Evolutionary conservation across 2,888 invertebrate genomes (phyloP), one percentile per base, ranked within the genome.

Genomic region (Apodemia duryi): DNA sequence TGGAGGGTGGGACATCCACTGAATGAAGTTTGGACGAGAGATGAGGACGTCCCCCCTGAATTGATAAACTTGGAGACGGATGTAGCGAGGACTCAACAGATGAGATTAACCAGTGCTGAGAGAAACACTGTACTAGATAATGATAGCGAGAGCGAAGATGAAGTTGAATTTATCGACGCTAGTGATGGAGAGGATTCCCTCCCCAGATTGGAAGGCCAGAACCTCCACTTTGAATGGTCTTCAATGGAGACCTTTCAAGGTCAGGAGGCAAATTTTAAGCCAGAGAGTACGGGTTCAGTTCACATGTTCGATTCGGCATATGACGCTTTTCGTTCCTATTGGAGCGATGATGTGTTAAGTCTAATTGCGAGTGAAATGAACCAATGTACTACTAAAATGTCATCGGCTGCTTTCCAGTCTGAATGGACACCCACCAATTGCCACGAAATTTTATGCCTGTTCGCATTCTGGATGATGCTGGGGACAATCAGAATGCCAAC

Each of bases 321-420:
- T 68, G 63, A 67, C 9, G 49, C 69, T 13, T 68, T 71, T 57
- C 68, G 65, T 11, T 63, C 63, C n/a, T 49, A 49, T 49, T 51
- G 51, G 51, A 10, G n/a, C 21, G 51, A n/a, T n/a, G 6, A 6
- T n/a, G 52, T 69, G 28, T 21, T 70, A 46, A 28, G 51, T 7
- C 28, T 57, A 10, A 67, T 71, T 21, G 68, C 62, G 6, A 35
- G 6, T 1, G 65, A 68, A 62, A 65, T 68, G 11, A 70, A 70
- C 46, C 54, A 6, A 28, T 66, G 67, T 32, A 68, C 71, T 7
- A 13, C n/a, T 9, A 52, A 63, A n/a, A 61, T 70, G 35, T 1
- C 6, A 21, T 13, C 67, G 13, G 29, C 41, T 3, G 1, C 51
- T 32, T 67, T 70, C 62, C 65, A 46, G 35, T 1, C 60, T 6